These are phyloP conservation scores for Acropternis orthonyx DNA, from an alignment of 2,797 vertebrate species.

Conservation along the genomic window DNA sequence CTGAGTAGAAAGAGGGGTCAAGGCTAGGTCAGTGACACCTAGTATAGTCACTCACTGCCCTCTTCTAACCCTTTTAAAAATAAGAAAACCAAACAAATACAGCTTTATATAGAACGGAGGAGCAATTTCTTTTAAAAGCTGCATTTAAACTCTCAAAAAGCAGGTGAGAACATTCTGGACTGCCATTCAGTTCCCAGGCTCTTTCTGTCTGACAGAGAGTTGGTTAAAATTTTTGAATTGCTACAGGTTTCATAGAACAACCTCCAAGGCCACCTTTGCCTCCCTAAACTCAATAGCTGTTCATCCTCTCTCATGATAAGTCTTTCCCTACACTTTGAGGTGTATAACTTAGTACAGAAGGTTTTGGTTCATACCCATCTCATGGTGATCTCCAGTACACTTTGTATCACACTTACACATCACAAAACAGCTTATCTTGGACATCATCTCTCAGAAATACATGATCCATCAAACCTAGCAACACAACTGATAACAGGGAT, in stretches of 20 bases:
- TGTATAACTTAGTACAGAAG: neutral
- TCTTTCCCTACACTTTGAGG: neutral
- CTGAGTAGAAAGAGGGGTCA: neutral
- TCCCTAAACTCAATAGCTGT: neutral
- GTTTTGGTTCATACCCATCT: neutral
- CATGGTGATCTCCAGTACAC: neutral
- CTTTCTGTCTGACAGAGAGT: neutral
- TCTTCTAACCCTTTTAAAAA: neutral
- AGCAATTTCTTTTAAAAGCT: slow-evolving; percentile 13
- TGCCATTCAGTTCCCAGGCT: neutral
- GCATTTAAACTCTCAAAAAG: slow-evolving; percentile 2
- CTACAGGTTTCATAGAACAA: neutral
- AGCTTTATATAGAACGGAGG: slow-evolving; percentile 20
- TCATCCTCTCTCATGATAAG: neutral
- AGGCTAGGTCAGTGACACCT: slow-evolving; percentile 18
- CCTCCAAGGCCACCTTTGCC: neutral
- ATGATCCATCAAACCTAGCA: neutral
- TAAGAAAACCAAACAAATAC: slow-evolving; percentile 4
- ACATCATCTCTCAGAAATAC: neutral
- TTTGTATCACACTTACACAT: neutral
- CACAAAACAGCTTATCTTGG: neutral
- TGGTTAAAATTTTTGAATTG: neutral
- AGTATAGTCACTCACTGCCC: neutral
- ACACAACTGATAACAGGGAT: neutral
- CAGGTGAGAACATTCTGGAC: neutral